Conservation (phyloP, 2,113 vertebrate species). For the Dolichotis patagonum region DNA sequence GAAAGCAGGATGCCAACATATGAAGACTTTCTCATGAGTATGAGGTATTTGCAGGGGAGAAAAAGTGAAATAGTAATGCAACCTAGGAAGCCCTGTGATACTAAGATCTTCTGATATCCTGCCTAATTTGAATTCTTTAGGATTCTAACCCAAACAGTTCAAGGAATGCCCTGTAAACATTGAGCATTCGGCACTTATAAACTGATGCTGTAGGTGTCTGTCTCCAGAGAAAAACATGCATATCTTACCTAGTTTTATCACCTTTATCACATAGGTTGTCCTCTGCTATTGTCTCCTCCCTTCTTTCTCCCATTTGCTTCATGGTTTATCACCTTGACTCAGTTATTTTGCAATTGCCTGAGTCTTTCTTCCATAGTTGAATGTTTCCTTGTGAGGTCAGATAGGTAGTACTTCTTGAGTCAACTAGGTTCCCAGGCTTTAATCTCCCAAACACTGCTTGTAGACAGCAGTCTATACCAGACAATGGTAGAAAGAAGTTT, state of each 20-base stretch:
- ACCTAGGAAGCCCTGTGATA: background rate
- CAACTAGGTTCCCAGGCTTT: background rate
- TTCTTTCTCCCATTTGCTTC: background rate
- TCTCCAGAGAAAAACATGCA: background rate
- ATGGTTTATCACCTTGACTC: background rate
- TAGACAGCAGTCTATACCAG: background rate
- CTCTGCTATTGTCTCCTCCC: background rate
- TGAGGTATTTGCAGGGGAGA: background rate
- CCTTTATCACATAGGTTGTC: background rate
- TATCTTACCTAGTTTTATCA: background rate
- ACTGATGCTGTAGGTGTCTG: background rate
- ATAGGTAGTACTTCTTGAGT: background rate
- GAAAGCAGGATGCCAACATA: background rate
- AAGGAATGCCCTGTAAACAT: background rate
- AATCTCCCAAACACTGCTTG: background rate
- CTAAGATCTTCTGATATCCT: background rate
- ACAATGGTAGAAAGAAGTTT: background rate
- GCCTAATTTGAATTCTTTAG: background rate
- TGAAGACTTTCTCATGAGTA: background rate
- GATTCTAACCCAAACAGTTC: background rate
- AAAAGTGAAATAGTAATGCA: background rate
- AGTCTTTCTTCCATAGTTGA: background rate
- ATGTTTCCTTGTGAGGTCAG: background rate
- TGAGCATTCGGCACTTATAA: background rate
- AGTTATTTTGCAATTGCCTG: background rate